Base-by-base conservation (phyloP, 1,140 invertebrate species). In the Medauroidea extradentata region DNA sequence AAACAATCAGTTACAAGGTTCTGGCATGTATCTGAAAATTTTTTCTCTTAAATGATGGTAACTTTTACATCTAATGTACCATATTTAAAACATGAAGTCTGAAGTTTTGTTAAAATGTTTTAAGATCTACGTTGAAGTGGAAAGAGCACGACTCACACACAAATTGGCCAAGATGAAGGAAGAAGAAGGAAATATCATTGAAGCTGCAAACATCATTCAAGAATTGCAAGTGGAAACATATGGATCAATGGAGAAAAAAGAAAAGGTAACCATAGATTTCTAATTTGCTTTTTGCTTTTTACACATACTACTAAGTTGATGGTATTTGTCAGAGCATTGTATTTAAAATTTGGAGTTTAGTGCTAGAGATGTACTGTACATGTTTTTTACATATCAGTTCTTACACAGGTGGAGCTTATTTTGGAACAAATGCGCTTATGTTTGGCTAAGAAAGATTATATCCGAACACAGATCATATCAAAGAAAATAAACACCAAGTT, bases 221-320 rank as follows among this genome's bases (percentile, higher is more conserved):
- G 98, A 99, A 75, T 78, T 99, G 13, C 97, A 99, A 79, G 94
- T 99, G 39, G 98, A 99, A 79, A 99, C 97, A 0, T 99, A 97
- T 78, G 98, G 98, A 14, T 98, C 96, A 0, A 99, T 99, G 97
- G 93, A 98, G 53, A 94, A 94, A 72, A 83, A 89, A 58, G 97
- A 99, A 75, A 99, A 99, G 79, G 83, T 86, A 27, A n/a, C n/a
- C n/a, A n/a, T n/a, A n/a, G n/a, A n/a, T n/a, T n/a, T n/a, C n/a
- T n/a, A n/a, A n/a, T n/a, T n/a, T n/a, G n/a, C n/a, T n/a, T n/a
- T n/a, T n/a, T n/a, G n/a, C n/a, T n/a, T n/a, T n/a, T n/a, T n/a
- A n/a, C n/a, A n/a, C n/a, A n/a, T n/a, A n/a, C n/a, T n/a, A n/a
- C n/a, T n/a, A n/a, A n/a, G n/a, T n/a, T n/a, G n/a, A n/a, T n/a